A percentile compares a stretch with the other conserved stretches of the same genome.
phyloP scores from a whole-genome alignment of 2,797 vertebrate species.

The Lindbergichthys nudifrons region DNA sequence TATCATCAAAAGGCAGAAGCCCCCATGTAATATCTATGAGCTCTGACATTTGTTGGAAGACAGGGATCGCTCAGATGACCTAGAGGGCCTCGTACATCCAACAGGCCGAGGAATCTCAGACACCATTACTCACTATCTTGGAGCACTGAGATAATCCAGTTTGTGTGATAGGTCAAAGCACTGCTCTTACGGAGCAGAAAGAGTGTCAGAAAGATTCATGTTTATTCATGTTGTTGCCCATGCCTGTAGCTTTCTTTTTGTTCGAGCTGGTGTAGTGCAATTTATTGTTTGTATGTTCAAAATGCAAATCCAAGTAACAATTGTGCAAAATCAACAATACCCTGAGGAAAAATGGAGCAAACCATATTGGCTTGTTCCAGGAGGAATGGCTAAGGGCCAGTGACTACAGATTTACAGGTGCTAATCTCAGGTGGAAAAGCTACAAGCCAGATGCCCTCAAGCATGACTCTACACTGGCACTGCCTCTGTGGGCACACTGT shows the following conservation, averaged over 20 bases:
- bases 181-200: slow-evolving; percentile 22
- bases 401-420: slow-evolving; percentile 33
- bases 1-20: slow-evolving; percentile 68
- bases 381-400: slow-evolving; percentile 51
- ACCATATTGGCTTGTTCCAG: slow-evolving; percentile 21
- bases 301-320: slow-evolving; percentile 10
- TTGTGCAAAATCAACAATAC: slow-evolving; percentile 45
- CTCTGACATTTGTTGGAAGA: slow-evolving; percentile 72
- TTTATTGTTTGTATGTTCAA: slow-evolving; percentile 10
- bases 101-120: slow-evolving; percentile 63
- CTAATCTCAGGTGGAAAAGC: slow-evolving; percentile 62
- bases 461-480: slow-evolving; percentile 39
- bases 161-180: slow-evolving; percentile 55
- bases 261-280: slow-evolving; percentile 23
- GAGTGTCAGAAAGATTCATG: slow-evolving; percentile 61
- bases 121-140: slow-evolving; percentile 63
- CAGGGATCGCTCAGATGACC: slow-evolving; percentile 62
- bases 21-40: slow-evolving; percentile 71
- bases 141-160: slow-evolving; percentile 50
- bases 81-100: slow-evolving; percentile 32
- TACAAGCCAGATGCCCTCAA: slow-evolving; percentile 44
- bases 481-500: slow-evolving; percentile 51
- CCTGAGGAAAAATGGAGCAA: slow-evolving; percentile 9
- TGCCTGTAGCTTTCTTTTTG: slow-evolving; percentile 27
- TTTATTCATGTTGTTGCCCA: slow-evolving; percentile 50